A percentile compares a stretch with the other conserved stretches of the same genome.
phyloP scores from a whole-genome alignment of 2,113 vertebrate genomes.

The Proterorhinus semilunaris region DNA sequence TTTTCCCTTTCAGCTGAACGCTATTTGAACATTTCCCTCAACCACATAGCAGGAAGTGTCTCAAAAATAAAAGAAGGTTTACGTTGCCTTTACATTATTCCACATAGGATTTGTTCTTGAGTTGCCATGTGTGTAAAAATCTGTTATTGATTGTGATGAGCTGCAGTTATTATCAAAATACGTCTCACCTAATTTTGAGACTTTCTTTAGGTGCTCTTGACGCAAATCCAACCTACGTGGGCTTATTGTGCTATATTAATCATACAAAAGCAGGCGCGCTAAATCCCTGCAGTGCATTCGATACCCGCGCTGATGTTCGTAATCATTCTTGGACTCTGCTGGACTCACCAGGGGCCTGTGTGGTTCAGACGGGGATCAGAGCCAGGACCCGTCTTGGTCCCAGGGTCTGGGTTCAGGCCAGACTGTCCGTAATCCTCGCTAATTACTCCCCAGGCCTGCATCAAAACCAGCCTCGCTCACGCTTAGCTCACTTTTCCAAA shows the following conservation, averaged over 20 bases:
- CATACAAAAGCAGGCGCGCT: conserved; percentile 38
- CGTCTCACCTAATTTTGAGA: too few species aligned
- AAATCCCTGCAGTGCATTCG: conserved; percentile 15
- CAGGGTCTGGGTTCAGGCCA: conserved; percentile 62
- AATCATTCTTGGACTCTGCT: conserved; percentile 44
- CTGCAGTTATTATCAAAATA: too few species aligned
- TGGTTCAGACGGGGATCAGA: conserved; percentile 43
- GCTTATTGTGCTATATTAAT: conserved; percentile 14
- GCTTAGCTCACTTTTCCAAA: conserved; percentile 59
- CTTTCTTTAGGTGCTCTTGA: too few species aligned
- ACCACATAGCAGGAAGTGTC: too few species aligned
- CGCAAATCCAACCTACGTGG: too few species aligned
- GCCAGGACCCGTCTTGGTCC: conserved; percentile 63
- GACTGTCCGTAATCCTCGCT: conserved; percentile 68
- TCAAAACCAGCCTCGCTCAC: conserved; percentile 53
- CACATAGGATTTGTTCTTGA: too few species aligned
- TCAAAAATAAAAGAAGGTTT: too few species aligned
- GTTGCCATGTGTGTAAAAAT: too few species aligned
- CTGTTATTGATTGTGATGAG: too few species aligned
- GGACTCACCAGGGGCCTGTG: conserved; percentile 46
- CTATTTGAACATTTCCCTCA: too few species aligned
- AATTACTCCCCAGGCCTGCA: conserved; percentile 72
- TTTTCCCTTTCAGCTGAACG: too few species aligned
- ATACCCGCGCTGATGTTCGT: conserved; percentile 37
- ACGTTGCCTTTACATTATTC: too few species aligned